Conservation (phyloP, 2,113 vertebrate genomes). For the Cettia cetti region DNA sequence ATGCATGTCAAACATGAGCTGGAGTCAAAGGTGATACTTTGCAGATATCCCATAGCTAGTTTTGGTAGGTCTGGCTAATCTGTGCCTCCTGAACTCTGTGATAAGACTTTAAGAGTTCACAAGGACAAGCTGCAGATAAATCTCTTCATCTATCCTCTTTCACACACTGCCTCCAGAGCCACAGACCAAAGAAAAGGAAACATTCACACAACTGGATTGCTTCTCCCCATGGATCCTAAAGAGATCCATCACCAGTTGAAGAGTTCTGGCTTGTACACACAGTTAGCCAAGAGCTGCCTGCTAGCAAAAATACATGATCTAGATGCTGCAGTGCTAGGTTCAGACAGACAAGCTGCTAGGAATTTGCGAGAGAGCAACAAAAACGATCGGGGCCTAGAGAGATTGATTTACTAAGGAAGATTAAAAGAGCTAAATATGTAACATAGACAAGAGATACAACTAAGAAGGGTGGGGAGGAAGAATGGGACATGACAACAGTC, state of each 20-base stretch:
- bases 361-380: slow-evolving; percentile 40
- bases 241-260: neutral
- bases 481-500: slow-evolving; percentile 53
- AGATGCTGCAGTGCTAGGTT: neutral
- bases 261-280: neutral
- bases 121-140: neutral
- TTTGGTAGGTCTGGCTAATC: neutral
- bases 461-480: slow-evolving; percentile 42
- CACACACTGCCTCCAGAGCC: neutral
- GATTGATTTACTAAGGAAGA: slow-evolving; percentile 58
- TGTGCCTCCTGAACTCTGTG: neutral
- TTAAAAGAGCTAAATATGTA: slow-evolving; percentile 63
- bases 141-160: neutral
- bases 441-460: slow-evolving; percentile 45
- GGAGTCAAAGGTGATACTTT: neutral
- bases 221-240: neutral
- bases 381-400: neutral
- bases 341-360: slow-evolving; percentile 38
- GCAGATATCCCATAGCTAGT: neutral
- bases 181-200: neutral
- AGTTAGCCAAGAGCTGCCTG: neutral
- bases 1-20: neutral
- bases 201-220: neutral
- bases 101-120: neutral
- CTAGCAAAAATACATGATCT: neutral